Percentiles rank a stretch among this genome's conserved stretches.
phyloP scores from a whole-genome alignment of 2,888 invertebrate genomes.

The Hypomecis punctinalis region DNA sequence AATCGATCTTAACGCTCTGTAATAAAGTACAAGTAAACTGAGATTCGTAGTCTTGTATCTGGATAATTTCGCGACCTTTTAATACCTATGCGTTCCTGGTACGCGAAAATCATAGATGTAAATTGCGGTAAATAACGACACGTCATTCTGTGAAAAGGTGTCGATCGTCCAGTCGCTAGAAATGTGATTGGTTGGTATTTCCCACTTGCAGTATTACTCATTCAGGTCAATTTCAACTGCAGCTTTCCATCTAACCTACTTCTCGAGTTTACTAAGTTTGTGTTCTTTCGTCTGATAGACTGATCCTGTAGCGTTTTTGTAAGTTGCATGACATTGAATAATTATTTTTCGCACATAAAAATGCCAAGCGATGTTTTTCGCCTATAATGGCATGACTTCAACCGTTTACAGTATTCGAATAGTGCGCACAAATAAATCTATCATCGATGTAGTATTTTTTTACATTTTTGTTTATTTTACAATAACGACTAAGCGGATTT shows the following conservation, averaged over 20 bases:
- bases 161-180: constrained; percentile 12
- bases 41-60: constrained; percentile 37
- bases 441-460: too few species aligned
- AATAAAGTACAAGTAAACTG: constrained; percentile 40
- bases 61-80: constrained; percentile 73
- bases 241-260: background rate
- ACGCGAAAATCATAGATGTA: constrained; percentile 55
- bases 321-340: background rate
- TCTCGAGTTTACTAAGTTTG: background rate
- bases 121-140: constrained; percentile 54
- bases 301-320: too few species aligned
- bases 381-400: too few species aligned
- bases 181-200: background rate
- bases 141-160: constrained; percentile 38
- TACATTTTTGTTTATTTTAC: too few species aligned
- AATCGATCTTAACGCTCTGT: constrained; percentile 42
- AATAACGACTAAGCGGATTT: too few species aligned
- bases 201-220: background rate
- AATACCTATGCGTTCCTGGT: constrained; percentile 68
- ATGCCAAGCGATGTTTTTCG: too few species aligned
- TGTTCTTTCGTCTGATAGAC: too few species aligned
- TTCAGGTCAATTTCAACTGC: too few species aligned
- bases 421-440: too few species aligned
- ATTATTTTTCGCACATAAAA: too few species aligned
- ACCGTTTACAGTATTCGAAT: too few species aligned